Evolutionary conservation across 2,797 vertebrate genomes (phyloP).

Genomic region (Tangara arthus): DNA sequence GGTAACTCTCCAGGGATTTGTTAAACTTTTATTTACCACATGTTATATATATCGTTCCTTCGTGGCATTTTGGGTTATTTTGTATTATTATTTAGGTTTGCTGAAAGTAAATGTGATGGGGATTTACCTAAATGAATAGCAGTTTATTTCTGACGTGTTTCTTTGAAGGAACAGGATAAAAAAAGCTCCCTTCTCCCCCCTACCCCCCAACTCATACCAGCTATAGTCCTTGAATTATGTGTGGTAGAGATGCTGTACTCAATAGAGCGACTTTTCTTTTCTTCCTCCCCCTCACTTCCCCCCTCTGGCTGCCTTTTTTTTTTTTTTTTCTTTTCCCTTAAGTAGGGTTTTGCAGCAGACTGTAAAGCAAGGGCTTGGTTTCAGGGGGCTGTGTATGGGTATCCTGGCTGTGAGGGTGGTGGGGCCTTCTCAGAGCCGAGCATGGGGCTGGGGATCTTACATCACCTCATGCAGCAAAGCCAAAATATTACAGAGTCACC

Average conservation of each 20-base stretch:
- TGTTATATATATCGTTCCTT: neutral
- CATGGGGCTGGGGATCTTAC: neutral
- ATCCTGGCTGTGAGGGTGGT: neutral
- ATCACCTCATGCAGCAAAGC: neutral
- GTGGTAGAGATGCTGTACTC: constrained; percentile 49
- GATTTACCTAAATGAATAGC: constrained; percentile 45
- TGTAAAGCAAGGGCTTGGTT: neutral
- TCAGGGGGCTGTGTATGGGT: neutral
- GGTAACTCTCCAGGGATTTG: constrained; percentile 21
- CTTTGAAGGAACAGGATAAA: constrained; percentile 24
- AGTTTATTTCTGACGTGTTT: constrained; percentile 32
- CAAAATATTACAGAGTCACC: neutral
- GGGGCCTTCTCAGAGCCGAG: neutral
- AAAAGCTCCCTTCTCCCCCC: neutral
- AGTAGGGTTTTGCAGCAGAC: neutral
- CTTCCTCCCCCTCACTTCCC: neutral
- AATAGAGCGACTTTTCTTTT: constrained; percentile 30
- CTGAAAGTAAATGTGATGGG: constrained; percentile 34
- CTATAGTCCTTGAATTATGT: constrained; percentile 44
- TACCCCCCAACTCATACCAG: neutral
- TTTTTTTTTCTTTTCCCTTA: neutral
- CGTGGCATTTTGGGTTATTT: neutral
- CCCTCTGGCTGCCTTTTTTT: neutral
- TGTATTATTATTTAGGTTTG: constrained; percentile 42
- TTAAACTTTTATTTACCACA: constrained; percentile 36